These are phyloP conservation scores for Drosophila pseudotalamancana DNA, from an alignment of 2,888 invertebrate species.

Conservation along the genomic window DNA sequence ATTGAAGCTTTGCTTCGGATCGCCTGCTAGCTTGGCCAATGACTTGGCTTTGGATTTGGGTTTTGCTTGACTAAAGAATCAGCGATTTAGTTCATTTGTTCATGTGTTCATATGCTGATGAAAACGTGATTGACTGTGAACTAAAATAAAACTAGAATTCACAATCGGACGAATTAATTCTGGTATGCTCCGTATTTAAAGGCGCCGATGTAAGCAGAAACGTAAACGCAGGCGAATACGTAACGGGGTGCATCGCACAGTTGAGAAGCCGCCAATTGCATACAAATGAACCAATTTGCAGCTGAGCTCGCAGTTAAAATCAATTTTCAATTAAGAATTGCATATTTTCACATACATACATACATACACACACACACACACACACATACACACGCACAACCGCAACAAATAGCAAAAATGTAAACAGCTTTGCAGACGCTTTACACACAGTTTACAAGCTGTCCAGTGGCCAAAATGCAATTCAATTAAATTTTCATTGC, in stretches of 20 bases:
- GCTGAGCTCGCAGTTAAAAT: slow-evolving; percentile 48
- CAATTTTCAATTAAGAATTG: slow-evolving; percentile 67
- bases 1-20: no score
- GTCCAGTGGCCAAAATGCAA: slow-evolving; percentile 28
- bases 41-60: no score
- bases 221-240: slow-evolving; percentile 19
- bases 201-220: slow-evolving; percentile 9
- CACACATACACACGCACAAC: no score
- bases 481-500: slow-evolving; percentile 59
- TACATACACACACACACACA: no score
- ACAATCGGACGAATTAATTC: slow-evolving; percentile 21
- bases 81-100: no score
- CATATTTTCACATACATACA: slow-evolving; percentile 57
- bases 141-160: no score
- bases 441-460: not conserved
- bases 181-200: slow-evolving; percentile 18
- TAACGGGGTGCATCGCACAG: slow-evolving; percentile 17
- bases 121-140: no score
- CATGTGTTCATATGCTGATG: no score
- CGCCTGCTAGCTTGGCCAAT: no score
- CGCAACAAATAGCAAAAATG: slow-evolving; percentile 22
- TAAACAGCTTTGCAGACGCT: slow-evolving; percentile 12
- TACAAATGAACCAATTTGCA: slow-evolving; percentile 71
- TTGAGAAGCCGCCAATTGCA: slow-evolving; percentile 57
- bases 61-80: no score